These are phyloP conservation scores for Atopsyche davidsoni DNA, from an alignment of 1,140 invertebrate genomes.

Conservation along the genomic window DNA sequence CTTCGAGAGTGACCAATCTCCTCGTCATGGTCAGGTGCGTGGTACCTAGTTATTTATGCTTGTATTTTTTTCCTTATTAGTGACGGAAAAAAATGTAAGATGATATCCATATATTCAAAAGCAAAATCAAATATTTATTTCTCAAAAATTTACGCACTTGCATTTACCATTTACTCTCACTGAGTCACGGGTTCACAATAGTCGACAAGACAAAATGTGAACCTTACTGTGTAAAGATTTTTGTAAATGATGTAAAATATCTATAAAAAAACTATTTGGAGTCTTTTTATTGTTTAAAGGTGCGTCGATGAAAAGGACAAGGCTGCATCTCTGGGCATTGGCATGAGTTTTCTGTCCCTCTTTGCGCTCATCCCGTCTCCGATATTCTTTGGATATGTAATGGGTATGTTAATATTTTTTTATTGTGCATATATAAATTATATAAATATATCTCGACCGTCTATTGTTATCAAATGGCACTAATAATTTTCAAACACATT, in stretches of 20 bases:
- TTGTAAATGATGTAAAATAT: slow-evolving; percentile 22
- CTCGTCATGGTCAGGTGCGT: slow-evolving; percentile 53
- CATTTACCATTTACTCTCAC: not conserved
- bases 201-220: too few relatives aligned
- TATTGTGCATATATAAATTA: too few relatives aligned
- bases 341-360: slow-evolving; percentile 58
- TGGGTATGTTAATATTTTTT: slow-evolving; percentile 49
- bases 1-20: slow-evolving; percentile 61
- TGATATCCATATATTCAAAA: not conserved
- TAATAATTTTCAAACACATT: not conserved
- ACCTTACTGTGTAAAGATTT: not conserved
- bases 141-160: not conserved
- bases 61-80: too few relatives aligned
- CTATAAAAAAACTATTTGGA: slow-evolving; percentile 7
- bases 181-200: not conserved
- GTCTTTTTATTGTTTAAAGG: slow-evolving; percentile 34
- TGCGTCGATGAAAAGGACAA: slow-evolving; percentile 68
- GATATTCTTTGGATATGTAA: slow-evolving; percentile 63
- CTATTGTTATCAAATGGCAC: not conserved
- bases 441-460: too few relatives aligned
- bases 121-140: not conserved
- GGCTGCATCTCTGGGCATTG: slow-evolving; percentile 62
- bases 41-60: too few relatives aligned
- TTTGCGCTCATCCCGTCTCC: slow-evolving; percentile 68
- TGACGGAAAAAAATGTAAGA: too few relatives aligned